These are phyloP conservation scores for Plutella xylostella DNA, from an alignment of 2,888 invertebrate species.

Conservation along the genomic window DNA sequence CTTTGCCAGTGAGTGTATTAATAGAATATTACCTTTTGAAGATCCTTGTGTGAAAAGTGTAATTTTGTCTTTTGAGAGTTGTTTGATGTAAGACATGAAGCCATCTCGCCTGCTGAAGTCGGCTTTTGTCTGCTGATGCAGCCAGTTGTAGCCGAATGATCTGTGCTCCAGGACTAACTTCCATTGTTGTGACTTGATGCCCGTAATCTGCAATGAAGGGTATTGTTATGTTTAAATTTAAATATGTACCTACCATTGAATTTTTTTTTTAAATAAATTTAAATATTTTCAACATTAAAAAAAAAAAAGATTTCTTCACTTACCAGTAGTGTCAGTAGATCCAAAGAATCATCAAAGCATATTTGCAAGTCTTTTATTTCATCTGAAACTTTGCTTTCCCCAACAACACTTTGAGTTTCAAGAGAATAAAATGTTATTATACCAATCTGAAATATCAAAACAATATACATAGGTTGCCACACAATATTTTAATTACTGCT, in stretches of 20 bases:
- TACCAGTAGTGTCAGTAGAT: slow-evolving; percentile 61
- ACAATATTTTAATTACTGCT: too few species aligned
- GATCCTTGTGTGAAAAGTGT: slow-evolving; percentile 54
- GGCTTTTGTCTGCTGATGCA: slow-evolving; percentile 46
- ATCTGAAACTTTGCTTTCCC: slow-evolving; percentile 73
- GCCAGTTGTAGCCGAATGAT: slow-evolving; percentile 79
- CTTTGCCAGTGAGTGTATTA: too few species aligned
- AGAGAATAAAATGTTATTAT: slow-evolving; percentile 77
- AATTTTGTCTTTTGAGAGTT: slow-evolving; percentile 63
- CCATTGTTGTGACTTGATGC: slow-evolving; percentile 81
- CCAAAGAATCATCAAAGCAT: slow-evolving; percentile 78
- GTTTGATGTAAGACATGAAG: slow-evolving; percentile 62
- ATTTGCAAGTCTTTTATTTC: slow-evolving; percentile 74
- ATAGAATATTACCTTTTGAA: slow-evolving; percentile 21
- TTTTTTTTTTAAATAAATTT: too few species aligned
- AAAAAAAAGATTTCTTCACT: slow-evolving; percentile 20
- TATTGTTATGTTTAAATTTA: too few species aligned
- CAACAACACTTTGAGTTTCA: slow-evolving; percentile 75
- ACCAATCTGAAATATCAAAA: slow-evolving; percentile 52
- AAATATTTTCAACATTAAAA: too few species aligned
- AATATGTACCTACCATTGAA: too few species aligned
- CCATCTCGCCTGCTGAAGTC: slow-evolving; percentile 56
- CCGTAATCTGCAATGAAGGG: slow-evolving; percentile 81
- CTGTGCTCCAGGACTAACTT: slow-evolving; percentile 84
- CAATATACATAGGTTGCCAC: slow-evolving; percentile 3